phyloP scores from a whole-genome alignment of 2,113 vertebrate species.

The Menura novaehollandiae region DNA sequence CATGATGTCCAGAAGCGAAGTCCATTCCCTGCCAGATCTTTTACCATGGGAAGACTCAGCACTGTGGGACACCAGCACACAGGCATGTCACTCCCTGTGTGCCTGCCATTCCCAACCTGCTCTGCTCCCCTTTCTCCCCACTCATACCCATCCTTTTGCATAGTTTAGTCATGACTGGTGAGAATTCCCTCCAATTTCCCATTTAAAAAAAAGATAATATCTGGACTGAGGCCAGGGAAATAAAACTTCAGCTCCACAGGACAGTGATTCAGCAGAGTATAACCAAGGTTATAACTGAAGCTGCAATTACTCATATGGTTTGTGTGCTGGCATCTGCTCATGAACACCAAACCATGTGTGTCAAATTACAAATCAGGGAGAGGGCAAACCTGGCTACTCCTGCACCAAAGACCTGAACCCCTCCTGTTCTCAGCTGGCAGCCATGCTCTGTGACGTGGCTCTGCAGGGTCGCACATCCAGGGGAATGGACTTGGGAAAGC shows the following conservation, averaged over 20 bases:
- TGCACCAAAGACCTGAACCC: not conserved
- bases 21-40: not conserved
- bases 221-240: not conserved
- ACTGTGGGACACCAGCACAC: not conserved
- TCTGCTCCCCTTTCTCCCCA: not conserved
- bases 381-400: not conserved
- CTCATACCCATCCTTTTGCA: not conserved
- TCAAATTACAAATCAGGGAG: not conserved
- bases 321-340: not conserved
- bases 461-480: not conserved
- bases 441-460: rapidly evolving
- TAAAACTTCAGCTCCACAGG: not conserved
- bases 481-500: not conserved
- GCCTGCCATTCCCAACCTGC: rapidly evolving
- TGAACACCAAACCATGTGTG: not conserved
- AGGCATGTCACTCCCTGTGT: not conserved
- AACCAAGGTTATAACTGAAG: not conserved
- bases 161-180: not conserved
- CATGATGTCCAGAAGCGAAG: not conserved
- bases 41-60: not conserved
- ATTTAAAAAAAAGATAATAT: not conserved
- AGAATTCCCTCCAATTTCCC: not conserved
- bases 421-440: not conserved
- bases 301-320: not conserved
- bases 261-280: not conserved